These are phyloP conservation scores for Lysandra coridon DNA, from an alignment of 2,888 invertebrate genomes.

Conservation along the genomic window DNA sequence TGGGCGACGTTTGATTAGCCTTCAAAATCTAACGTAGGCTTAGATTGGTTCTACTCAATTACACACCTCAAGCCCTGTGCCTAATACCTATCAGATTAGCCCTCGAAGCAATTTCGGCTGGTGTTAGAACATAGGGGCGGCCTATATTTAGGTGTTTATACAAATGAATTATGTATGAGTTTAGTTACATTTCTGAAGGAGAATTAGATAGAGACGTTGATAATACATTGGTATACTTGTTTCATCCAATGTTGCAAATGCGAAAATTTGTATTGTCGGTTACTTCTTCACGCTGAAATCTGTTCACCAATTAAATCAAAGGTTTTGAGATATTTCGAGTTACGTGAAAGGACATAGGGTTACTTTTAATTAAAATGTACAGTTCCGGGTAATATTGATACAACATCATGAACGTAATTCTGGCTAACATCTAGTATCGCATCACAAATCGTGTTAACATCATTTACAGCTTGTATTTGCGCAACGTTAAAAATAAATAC, in stretches of 20 bases:
- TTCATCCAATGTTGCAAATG: neutral
- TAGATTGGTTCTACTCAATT: constrained; percentile 19
- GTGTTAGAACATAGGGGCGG: neutral
- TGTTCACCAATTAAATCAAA: neutral
- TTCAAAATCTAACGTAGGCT: neutral
- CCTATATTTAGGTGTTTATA: neutral
- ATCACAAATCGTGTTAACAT: neutral
- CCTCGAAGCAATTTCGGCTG: constrained; percentile 2
- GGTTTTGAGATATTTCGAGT: neutral
- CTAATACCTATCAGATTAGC: neutral
- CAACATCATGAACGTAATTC: too few relatives aligned
- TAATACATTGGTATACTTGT: neutral
- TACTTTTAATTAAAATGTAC: neutral
- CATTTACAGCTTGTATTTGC: neutral
- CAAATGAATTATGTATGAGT: neutral
- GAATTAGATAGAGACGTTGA: neutral
- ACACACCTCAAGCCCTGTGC: neutral
- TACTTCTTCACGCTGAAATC: neutral
- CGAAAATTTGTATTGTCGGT: neutral
- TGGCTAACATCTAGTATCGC: neutral
- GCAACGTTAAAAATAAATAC: neutral
- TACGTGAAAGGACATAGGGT: too few relatives aligned
- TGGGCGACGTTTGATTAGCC: neutral
- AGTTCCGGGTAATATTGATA: too few relatives aligned
- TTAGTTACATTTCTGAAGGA: neutral